Evolutionary conservation across 2,888 invertebrate genomes (phyloP), one percentile per base, ranked within the genome.

Genomic region (Tuberolachnus salignus): DNA sequence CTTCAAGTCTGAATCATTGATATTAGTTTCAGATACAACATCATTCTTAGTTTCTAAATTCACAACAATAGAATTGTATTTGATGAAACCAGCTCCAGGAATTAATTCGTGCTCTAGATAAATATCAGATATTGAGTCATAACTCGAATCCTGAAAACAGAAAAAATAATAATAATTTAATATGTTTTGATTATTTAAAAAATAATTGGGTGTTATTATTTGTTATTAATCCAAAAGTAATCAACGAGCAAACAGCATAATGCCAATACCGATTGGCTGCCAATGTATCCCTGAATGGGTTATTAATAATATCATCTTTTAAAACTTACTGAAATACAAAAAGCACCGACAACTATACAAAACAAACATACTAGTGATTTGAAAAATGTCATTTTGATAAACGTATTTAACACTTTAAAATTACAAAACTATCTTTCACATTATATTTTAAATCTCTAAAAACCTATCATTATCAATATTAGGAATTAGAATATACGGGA

Each of bases 111-210:
- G 75, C 21, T 78, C 75, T 44, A 78, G 49, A 59, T 78, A 59
- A 57, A 78, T 42, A 14, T 78, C 49, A n/a, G 67, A 46, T 78
- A 78, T 78, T 55, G 75, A 59, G 59, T 78, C 75, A 67, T 78
- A 78, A 57, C 67, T 78, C 19, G 67, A 21, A 21, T 78, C 75
- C 75, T 78, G 21, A 1, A 21, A 55, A 19, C 16, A 67, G 13
- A 75, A 46, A 49, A 26, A 14, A 26, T 6, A 44, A 13, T 53
- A 26, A 55, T 66, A 11, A 16, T 6, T 16, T 19, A 19, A 1
- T 51, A 21, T 53, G n/a, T 4, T 61, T 34, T 34, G 2, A 4
- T 34, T 34, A 34, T 34, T 34, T 34, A 34, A 34, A n/a, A 34
- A 34, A 34, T 34, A 34, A 6, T 3, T 34, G 34, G 34, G 3